Evolutionary conservation across 2,888 invertebrate genomes (phyloP).

Genomic region (Atethmia centrago): DNA sequence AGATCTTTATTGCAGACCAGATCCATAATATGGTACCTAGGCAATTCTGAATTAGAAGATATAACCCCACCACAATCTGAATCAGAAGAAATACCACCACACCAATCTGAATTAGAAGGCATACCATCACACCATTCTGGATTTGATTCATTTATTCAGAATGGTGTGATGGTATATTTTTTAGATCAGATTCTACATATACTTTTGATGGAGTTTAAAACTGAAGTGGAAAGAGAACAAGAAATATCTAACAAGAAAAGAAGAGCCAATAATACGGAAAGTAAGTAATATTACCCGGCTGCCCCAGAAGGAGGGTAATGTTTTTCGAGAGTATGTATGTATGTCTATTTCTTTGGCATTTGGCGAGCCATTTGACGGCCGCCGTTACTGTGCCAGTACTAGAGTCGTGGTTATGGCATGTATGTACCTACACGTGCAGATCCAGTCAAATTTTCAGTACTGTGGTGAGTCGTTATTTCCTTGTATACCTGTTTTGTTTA

Average conservation of each 20-base stretch:
- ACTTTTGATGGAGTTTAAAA: background rate
- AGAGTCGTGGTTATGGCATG: no score
- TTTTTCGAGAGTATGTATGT: no score
- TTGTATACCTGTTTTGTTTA: no score
- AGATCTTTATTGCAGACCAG: no score
- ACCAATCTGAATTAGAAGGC: background rate
- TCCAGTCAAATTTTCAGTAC: no score
- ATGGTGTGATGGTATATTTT: conserved; percentile 3
- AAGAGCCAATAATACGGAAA: background rate
- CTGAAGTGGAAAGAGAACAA: background rate
- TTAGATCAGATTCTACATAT: background rate
- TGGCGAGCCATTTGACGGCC: no score
- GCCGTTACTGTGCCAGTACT: no score
- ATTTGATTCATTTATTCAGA: background rate
- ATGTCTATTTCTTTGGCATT: no score
- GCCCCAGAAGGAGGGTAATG: no score
- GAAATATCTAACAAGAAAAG: background rate
- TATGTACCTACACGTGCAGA: no score
- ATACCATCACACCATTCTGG: background rate
- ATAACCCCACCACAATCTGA: background rate
- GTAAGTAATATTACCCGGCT: background rate
- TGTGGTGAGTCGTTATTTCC: no score
- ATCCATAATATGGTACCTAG: background rate
- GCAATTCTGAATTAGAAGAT: background rate
- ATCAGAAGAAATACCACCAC: background rate